Evolutionary conservation across 92 coral and sea anemone species (phyloP), one percentile per base, ranked within the genome.

Genomic region (Desmophyllum pertusum): DNA sequence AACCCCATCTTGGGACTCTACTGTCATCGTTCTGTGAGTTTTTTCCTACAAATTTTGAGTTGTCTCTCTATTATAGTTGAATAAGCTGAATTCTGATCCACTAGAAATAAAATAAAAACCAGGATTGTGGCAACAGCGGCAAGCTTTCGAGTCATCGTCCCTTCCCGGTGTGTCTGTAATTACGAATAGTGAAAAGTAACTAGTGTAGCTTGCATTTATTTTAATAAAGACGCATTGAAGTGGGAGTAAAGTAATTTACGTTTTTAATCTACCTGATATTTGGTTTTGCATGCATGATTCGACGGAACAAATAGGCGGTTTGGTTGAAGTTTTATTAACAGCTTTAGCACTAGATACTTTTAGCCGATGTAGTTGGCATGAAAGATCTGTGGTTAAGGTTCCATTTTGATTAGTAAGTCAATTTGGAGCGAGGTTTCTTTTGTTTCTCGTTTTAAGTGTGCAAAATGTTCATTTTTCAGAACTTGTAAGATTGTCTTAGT

Each of bases 1-100:
- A 79, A 17, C 74, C 62, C 75, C 84, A 66, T 64, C 74, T 36
- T 14, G 46, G 74, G 5, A 65, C 75, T 14, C 64, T 65, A 36
- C 31, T 48, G 62, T 42, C 61, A 66, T 48, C 45, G 14, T 45
- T 25, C 23, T 50, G 11, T 31, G 74, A 64, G 5, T 35, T 6
- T 35, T 21, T 6, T 25, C 35, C 31, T 79, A 23, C 84, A 79
- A 65, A n/a, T 13, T 4, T 23, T 9, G 13, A 79, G 75, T 18
- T 23, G 25, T 45, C 78, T 31, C 48, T 78, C 35, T 45, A 64
- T 64, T 23, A 43, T 17, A 19, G 83, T 42, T 23, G 65, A 7
- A 21, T 63, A 79, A n/a, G 61, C 75, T n/a, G 51, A 66, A 65
- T 43, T 64, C 13, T 23, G 75, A n/a, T 11, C 64, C 30, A 45